Evolutionary conservation across 2,888 invertebrate genomes (phyloP), one percentile per base, ranked within the genome.

Genomic region (Melangyna quadrimaculata): DNA sequence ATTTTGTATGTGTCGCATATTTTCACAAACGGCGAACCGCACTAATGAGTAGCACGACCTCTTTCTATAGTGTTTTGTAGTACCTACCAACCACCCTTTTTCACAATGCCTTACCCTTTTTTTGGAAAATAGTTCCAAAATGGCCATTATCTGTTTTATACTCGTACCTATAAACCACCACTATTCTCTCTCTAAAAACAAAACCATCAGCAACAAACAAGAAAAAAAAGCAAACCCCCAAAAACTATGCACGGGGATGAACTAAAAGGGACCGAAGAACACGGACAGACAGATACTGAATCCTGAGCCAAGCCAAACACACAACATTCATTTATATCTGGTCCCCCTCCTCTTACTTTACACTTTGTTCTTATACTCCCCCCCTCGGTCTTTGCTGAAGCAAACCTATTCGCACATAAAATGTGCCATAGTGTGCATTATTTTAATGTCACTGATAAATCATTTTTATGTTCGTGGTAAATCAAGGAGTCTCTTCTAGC

Each of bases 401-500:
- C 90, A 90, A 90, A 90, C 90, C 91, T 91, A 91, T 90, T 90
- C 90, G 91, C 91, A 91, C 91, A 90, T 91, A 91, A 91, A 90
- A 90, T 90, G 91, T 90, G 90, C 91, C 90, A 90, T 90, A 90
- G 91, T 91, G 90, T 91, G 91, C 90, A 91, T 91, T 91, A 91
- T 91, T 91, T 91, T 90, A 91, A 90, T 90, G 90, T 90, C 90
- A 90, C 90, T 90, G 90, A 91, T 91, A 91, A 91, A 91, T 91
- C 91, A 91, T 91, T 91, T 91, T 91, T 91, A 91, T 91, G 91
- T 91, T 91, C 91, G 90, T 91, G 91, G 91, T 91, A 91, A 91
- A 91, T 91, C 91, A 91, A 91, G 90, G 90, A 88, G 83, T 88
- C 81, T 88, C 81, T 86, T 86, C 86, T 78, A 80, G 81, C 80